Base-by-base conservation (phyloP, 2,888 invertebrate genomes). In the Leucozona laternaria region DNA sequence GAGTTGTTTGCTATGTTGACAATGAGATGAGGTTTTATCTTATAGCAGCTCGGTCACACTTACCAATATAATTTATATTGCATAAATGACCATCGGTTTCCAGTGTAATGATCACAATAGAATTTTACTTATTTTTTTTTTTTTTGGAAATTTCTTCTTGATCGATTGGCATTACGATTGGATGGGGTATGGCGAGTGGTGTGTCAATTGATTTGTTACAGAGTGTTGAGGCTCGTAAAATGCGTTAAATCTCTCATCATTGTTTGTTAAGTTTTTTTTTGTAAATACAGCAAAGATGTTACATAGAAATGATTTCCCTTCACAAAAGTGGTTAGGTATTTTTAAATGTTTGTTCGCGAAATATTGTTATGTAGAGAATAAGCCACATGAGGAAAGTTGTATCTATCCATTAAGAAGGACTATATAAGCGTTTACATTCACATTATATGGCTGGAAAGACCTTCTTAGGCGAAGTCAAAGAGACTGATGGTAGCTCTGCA, bases 171-270 rank as follows among this genome's bases (percentile, higher is more conserved):
- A 58, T 55, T 50, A 6, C n/a, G 15, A 43, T 31, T 28, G 15
- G 37, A 53, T 8, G 22, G 28, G 53, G 15, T 50, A 20, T 50
- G 8, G 78, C n/a, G n/a, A 81, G 84, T 71, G 58, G 72, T 55
- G 45, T 73, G 13, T 50, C 3, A 73, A 86, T 86, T 71, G 64
- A 81, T 86, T 81, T 11, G 73, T 64, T 15, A 77, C 77, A 43
- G 48, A n/a, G n/a, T 15, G 20, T 45, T 48, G 4, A 34, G n/a
- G 22, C 2, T 15, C 5, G 11, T 62, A 22, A 78, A 34, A 17
- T 60, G 64, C 55, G 71, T 71, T 11, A 17, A 55, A 71, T 71
- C 22, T 71, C 22, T 70, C 13, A 2, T 28, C 13, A 15, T 62
- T 34, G 4, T 40, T 22, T 25, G 34, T 22, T 68, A 13, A n/a